A percentile compares a stretch with the other conserved stretches of the same genome.
Conservation (phyloP, 2,888 invertebrate species). For the Phyllotreta striolata region DNA sequence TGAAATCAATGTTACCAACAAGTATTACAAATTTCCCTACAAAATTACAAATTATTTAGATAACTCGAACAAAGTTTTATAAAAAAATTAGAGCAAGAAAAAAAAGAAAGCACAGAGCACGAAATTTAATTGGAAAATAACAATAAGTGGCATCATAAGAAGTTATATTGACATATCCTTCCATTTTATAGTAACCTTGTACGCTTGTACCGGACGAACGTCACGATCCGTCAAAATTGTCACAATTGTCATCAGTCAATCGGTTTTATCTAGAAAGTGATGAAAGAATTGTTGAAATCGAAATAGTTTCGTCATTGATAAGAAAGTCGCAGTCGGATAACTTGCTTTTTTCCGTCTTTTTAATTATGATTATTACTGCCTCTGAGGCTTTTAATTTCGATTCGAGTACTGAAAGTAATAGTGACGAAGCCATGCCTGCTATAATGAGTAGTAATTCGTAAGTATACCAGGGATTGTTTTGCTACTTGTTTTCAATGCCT, state of each 20-base stretch:
- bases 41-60: too few species aligned
- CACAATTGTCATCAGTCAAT: slow-evolving; percentile 18
- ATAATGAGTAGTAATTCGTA: slow-evolving; percentile 59
- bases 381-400: slow-evolving; percentile 58
- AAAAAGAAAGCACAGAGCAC: too few species aligned
- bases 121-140: too few species aligned
- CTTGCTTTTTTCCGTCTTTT: slow-evolving; percentile 42
- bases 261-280: slow-evolving; percentile 25
- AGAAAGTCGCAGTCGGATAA: slow-evolving; percentile 24
- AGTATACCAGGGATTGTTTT: slow-evolving; percentile 46
- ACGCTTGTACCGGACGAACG: neutral
- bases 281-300: slow-evolving; percentile 28
- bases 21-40: too few species aligned
- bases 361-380: slow-evolving; percentile 63
- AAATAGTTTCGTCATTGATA: slow-evolving; percentile 36
- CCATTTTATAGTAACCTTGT: too few species aligned
- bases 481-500: slow-evolving; percentile 8
- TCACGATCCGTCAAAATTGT: neutral
- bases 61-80: too few species aligned
- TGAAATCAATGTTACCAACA: too few species aligned
- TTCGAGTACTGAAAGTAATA: slow-evolving; percentile 54
- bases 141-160: too few species aligned
- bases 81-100: too few species aligned
- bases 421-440: slow-evolving; percentile 60
- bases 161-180: too few species aligned